A percentile compares a stretch with the other conserved stretches of the same genome.
Evolutionary conservation across 2,888 invertebrate species (phyloP).

Genomic region (Ischnura elegans): DNA sequence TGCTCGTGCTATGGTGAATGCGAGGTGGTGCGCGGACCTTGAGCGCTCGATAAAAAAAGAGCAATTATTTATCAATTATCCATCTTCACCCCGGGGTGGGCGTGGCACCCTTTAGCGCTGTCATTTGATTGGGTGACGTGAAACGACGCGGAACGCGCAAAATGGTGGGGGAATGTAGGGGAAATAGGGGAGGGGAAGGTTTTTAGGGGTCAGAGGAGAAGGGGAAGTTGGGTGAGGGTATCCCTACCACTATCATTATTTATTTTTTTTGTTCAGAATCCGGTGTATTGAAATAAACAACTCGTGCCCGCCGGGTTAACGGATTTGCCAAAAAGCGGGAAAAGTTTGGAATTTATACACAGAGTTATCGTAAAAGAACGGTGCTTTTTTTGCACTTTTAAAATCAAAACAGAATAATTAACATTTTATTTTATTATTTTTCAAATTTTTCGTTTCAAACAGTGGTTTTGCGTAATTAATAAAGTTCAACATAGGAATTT

Average conservation of each 20-base stretch:
- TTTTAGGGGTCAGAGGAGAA: not conserved
- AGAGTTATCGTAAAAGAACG: no score
- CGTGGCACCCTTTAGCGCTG: not conserved
- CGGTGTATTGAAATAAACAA: not conserved
- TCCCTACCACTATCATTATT: not conserved
- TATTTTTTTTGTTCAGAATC: not conserved
- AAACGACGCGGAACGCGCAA: conserved; percentile 12
- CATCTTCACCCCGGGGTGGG: not conserved
- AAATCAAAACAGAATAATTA: no score
- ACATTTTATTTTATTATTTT: no score
- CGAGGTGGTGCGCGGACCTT: not conserved
- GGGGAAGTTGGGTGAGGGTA: no score
- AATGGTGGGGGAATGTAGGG: no score
- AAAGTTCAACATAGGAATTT: no score
- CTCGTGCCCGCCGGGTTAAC: not conserved
- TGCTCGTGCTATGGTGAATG: not conserved
- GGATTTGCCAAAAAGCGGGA: no score
- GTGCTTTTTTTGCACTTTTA: no score
- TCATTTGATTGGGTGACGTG: not conserved
- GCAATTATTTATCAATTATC: conserved; percentile 22
- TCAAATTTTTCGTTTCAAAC: no score
- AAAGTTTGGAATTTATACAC: no score
- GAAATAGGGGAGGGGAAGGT: no score
- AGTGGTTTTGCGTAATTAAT: no score
- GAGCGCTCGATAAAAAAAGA: conserved; percentile 26